These are phyloP conservation scores for Cololabis saira DNA, from an alignment of 2,113 vertebrate genomes.

Conservation along the genomic window DNA sequence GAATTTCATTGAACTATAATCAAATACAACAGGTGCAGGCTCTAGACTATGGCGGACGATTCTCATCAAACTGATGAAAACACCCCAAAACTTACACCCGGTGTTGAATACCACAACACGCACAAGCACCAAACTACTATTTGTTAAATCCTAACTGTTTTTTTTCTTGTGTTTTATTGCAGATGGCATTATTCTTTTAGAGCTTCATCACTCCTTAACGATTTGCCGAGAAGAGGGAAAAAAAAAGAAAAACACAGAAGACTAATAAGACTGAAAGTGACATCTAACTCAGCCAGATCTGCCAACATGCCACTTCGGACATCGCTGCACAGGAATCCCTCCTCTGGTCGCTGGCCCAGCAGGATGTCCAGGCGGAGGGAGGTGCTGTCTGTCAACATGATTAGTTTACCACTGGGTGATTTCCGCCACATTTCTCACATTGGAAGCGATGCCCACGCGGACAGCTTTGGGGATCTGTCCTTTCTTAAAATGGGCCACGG, in stretches of 20 bases:
- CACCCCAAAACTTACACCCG: slow-evolving; percentile 48
- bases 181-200: slow-evolving; percentile 43
- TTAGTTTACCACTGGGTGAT: slow-evolving; percentile 82
- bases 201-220: slow-evolving; percentile 23
- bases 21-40: slow-evolving; percentile 62
- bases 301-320: slow-evolving; percentile 75
- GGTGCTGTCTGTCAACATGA: slow-evolving; percentile 81
- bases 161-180: slow-evolving; percentile 40
- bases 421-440: slow-evolving; percentile 83
- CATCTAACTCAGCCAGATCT: slow-evolving; percentile 7
- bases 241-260: slow-evolving; percentile 18
- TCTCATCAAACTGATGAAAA: slow-evolving; percentile 18
- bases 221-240: background rate
- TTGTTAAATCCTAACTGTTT: slow-evolving; percentile 19
- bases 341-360: slow-evolving; percentile 61
- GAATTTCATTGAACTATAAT: slow-evolving; percentile 53
- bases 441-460: slow-evolving; percentile 57
- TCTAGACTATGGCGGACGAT: slow-evolving; percentile 45
- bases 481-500: slow-evolving; percentile 77
- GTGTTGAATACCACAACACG: slow-evolving; percentile 27
- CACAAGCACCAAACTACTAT: slow-evolving; percentile 7
- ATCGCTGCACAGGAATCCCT: slow-evolving; percentile 64
- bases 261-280: slow-evolving; percentile 5
- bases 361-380: slow-evolving; percentile 62
- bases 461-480: slow-evolving; percentile 84